These are phyloP conservation scores for Ptiloglossa arizonensis DNA, from an alignment of 1,140 invertebrate species.

Conservation along the genomic window DNA sequence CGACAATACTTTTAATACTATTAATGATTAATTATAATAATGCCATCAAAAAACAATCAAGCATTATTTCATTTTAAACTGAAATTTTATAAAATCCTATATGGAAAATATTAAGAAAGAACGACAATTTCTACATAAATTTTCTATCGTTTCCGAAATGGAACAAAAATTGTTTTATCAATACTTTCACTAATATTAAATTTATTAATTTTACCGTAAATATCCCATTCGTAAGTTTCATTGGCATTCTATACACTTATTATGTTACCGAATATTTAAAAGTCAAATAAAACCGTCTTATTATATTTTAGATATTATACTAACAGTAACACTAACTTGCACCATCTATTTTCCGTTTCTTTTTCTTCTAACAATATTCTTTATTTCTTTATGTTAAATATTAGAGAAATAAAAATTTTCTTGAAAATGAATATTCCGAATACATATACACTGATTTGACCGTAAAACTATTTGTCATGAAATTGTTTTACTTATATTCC, in stretches of 20 bases:
- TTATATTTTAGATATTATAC: neutral
- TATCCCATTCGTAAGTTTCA: slow-evolving; percentile 30
- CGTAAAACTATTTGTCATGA: too few species aligned
- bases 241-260: slow-evolving; percentile 9
- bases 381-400: neutral
- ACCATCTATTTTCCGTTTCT: neutral
- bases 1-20: too few species aligned
- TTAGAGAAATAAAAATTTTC: neutral
- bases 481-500: too few species aligned
- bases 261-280: slow-evolving; percentile 5
- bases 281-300: slow-evolving; percentile 2
- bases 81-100: too few species aligned
- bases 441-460: neutral
- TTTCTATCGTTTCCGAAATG: neutral
- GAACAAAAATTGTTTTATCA: neutral
- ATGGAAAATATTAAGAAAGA: too few species aligned
- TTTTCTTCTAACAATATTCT: too few species aligned
- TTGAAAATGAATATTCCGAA: neutral
- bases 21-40: neutral
- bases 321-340: neutral
- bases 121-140: neutral
- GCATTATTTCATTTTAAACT: neutral
- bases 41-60: neutral
- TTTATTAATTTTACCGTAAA: neutral
- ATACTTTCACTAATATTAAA: neutral